Evolutionary conservation across 1,140 invertebrate genomes (phyloP), one percentile per base, ranked within the genome.

Genomic region (Druon quercuslanigerum): DNA sequence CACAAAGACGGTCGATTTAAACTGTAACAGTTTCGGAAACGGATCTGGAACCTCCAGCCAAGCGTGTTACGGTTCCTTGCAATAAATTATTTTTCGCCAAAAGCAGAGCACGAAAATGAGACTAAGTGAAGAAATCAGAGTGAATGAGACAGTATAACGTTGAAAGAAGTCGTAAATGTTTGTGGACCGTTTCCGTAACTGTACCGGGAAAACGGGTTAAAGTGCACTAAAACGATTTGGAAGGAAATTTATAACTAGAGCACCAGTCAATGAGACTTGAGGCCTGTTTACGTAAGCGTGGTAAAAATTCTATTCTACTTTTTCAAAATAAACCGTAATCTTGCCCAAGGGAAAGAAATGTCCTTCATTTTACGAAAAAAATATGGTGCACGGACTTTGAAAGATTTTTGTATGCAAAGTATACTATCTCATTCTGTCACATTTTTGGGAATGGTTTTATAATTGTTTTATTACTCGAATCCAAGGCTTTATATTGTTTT

Each of bases 21-120:
- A 90, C 66, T 88, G 88, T 87, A 90, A 86, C 87, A 87, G 81
- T 83, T 82, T 78, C 80, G 70, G 73, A 87, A 87, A 85, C 76
- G 83, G 81, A 87, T 84, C 79, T 56, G 40, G 40, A 46, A 9
- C 40, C 50, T 51, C 52, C 17, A 19, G 46, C 70, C 51, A 5
- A 52, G 50, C 74, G 74, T 20, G 78, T 78, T 82, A 85, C 80
- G 80, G 83, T 85, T 84, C 51, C 46, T 76, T 77, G 84, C 60
- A 85, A 84, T 88, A 88, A 89, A 88, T 89, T 88, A 85, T 82
- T 86, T 84, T 82, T 83, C 75, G 71, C 60, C 57, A 70, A 75
- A 76, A 76, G 57, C 51, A 51, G 72, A 66, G 72, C 54, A 54
- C 60, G 51, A 73, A 71, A 72, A 71, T n/a, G 71, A 51, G 76